These are phyloP conservation scores for Monochamus alternatus DNA, from an alignment of 2,888 invertebrate species.

Conservation along the genomic window DNA sequence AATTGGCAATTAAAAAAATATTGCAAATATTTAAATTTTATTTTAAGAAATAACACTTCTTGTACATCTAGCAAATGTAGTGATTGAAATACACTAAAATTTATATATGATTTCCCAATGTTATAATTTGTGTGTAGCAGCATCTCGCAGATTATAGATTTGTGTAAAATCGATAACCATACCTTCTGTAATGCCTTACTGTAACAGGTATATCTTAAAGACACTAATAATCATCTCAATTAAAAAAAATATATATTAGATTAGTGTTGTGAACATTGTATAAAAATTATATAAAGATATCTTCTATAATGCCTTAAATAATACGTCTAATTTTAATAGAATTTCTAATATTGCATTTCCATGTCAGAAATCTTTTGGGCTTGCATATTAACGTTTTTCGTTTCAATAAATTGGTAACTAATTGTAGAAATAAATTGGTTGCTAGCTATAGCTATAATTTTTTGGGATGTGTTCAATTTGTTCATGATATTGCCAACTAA, in stretches of 20 bases:
- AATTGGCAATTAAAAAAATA: no score
- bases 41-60: no score
- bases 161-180: conserved; percentile 1
- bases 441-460: neutral
- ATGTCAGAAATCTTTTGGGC: neutral
- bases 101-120: no score
- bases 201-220: neutral
- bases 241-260: neutral
- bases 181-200: neutral
- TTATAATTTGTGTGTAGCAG: neutral
- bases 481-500: conserved; percentile 21
- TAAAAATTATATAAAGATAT: conserved; percentile 2
- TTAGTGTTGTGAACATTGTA: neutral
- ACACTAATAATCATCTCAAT: neutral
- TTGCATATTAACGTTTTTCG: neutral
- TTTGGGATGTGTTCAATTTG: conserved; percentile 13
- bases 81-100: no score
- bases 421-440: neutral
- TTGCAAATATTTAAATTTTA: no score
- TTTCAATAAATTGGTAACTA: neutral
- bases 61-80: no score
- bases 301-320: conserved; percentile 6
- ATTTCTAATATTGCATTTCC: neutral
- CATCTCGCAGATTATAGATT: neutral
- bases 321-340: conserved; percentile 3